phyloP scores from a whole-genome alignment of 1,140 invertebrate species.

The Charaxes varanes region DNA sequence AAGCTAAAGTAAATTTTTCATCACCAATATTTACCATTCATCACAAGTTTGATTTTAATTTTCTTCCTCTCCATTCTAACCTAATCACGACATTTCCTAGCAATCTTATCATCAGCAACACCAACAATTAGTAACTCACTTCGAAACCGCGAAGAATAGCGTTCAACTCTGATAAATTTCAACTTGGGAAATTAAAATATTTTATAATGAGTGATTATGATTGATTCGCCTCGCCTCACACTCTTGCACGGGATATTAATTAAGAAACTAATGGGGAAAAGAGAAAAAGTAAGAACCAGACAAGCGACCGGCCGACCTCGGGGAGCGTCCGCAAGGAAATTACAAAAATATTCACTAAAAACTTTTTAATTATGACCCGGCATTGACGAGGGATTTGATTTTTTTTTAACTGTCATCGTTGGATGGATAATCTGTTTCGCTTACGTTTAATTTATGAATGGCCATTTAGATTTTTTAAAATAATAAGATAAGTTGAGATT shows the following conservation, averaged over 20 bases:
- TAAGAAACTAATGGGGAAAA: constrained; percentile 54
- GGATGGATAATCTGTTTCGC: constrained; percentile 5
- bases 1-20: no score
- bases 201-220: constrained; percentile 49
- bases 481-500: no score
- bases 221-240: constrained; percentile 43
- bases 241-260: constrained; percentile 44
- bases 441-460: constrained; percentile 6
- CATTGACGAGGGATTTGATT: constrained; percentile 9
- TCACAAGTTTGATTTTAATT: no score
- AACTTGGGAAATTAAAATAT: constrained; percentile 34
- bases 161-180: constrained; percentile 10
- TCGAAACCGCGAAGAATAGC: not conserved
- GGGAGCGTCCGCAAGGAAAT: constrained; percentile 35
- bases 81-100: no score
- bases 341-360: constrained; percentile 33
- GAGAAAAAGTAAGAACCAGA: constrained; percentile 32
- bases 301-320: constrained; percentile 25
- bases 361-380: constrained; percentile 32
- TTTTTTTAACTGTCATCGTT: not conserved
- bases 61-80: no score
- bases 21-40: no score
- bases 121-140: no score
- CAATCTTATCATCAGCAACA: no score
- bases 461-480: no score